Percentiles rank a stretch among this genome's conserved stretches.
phyloP scores from a whole-genome alignment of 2,797 vertebrate species.

The Tenualosa ilisha region DNA sequence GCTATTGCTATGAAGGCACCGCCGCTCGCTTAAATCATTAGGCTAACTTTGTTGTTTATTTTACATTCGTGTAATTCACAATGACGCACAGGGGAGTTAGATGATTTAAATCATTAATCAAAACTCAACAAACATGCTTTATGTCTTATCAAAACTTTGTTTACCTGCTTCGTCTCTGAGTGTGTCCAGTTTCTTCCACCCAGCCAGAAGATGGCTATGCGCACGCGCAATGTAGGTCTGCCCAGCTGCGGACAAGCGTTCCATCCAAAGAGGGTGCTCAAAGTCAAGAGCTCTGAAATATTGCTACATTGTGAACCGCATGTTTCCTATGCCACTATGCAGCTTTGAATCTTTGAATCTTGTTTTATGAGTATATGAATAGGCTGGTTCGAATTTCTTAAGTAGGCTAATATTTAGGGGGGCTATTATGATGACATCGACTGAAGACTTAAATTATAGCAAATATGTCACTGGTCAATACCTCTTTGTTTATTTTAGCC shows the following conservation, averaged over 20 bases:
- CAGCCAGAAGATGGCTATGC: background rate
- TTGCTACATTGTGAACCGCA: slow-evolving; percentile 1
- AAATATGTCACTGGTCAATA: no score
- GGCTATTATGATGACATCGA: no score
- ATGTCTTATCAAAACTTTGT: slow-evolving; percentile 11
- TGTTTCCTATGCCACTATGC: background rate
- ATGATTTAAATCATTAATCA: background rate
- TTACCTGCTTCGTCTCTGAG: slow-evolving; percentile 32
- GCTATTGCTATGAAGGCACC: slow-evolving; percentile 6
- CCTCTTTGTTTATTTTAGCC: no score
- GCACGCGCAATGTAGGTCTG: slow-evolving; percentile 7
- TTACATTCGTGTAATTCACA: background rate
- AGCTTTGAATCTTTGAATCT: background rate
- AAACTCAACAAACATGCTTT: background rate
- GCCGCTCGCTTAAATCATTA: background rate
- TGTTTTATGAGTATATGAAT: background rate
- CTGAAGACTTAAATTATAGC: no score
- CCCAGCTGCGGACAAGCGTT: background rate
- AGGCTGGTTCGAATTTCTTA: background rate
- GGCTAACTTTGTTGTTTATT: no score
- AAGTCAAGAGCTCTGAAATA: background rate
- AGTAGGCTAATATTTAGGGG: background rate
- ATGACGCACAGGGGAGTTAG: background rate
- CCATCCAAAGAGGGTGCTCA: background rate
- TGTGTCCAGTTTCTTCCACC: background rate